Evolutionary conservation across 2,888 invertebrate genomes (phyloP).

Genomic region (Anagyrus pseudococci): DNA sequence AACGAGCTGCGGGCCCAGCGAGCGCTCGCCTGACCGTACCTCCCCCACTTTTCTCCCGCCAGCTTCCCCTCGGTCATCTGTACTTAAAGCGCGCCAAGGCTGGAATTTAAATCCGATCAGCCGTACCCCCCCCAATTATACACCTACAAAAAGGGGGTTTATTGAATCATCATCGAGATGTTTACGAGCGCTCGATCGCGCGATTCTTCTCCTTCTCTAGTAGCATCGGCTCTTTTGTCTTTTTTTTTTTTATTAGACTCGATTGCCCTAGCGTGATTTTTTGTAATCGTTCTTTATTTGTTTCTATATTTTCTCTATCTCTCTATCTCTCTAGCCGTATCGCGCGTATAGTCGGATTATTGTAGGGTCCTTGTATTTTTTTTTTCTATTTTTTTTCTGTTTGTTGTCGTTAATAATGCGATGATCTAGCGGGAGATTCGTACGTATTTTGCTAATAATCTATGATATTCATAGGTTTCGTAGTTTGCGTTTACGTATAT

Average conservation of each 20-base stretch:
- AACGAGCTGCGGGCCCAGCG: slow-evolving; percentile 43
- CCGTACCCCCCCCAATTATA: too few species aligned
- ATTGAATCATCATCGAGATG: neutral
- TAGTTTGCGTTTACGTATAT: neutral
- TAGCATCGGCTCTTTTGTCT: too few species aligned
- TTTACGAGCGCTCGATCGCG: slow-evolving; percentile 13
- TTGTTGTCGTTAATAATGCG: neutral
- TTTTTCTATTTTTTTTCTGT: slow-evolving; percentile 1
- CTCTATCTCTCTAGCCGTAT: neutral
- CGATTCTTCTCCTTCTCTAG: neutral
- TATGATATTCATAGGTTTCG: neutral
- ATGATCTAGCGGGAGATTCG: neutral
- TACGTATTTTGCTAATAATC: neutral
- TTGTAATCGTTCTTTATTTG: neutral
- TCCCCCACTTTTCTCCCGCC: slow-evolving; percentile 36
- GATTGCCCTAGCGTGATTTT: too few species aligned
- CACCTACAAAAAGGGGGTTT: neutral
- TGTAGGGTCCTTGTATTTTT: neutral
- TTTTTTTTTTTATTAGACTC: too few species aligned
- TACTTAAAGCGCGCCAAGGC: slow-evolving; percentile 47
- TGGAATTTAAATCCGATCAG: too few species aligned
- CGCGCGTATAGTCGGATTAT: too few species aligned
- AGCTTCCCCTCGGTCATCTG: slow-evolving; percentile 33
- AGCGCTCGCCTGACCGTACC: slow-evolving; percentile 50
- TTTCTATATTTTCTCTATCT: neutral